Base-by-base conservation (phyloP, 2,113 vertebrate species). In the Rhipidura dahli region DNA sequence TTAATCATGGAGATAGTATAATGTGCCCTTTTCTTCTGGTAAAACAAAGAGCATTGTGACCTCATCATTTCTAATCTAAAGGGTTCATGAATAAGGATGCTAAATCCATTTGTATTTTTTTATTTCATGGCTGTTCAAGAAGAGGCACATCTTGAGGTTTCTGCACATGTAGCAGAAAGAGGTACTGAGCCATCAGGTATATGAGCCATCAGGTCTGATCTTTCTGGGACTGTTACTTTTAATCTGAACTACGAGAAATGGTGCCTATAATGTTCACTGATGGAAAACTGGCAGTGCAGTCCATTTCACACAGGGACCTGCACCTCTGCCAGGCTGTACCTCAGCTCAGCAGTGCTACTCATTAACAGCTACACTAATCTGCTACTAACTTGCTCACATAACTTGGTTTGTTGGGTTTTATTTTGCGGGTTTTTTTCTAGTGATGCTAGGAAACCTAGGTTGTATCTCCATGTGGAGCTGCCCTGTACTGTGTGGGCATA, bases 401-500 rank as follows among this genome's bases (percentile, higher is more conserved):
- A 20, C 24, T 83, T 42, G 26, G 11, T 72, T 83, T 79, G 24
- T 12, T 44, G 45, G 3, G 4, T 6, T 65, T 80, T 35, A 20
- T 7, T 72, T 71, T 1, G 1, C 0, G 1, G 0, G 0, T 27
- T 33, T 71, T 68, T 50, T 54, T 14, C 10, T 60, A 8, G 33
- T 19, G 21, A 8, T 53, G 23, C 9, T 42, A 13, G 10, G 17
- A 10, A 63, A 37, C 5, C 7, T 45, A 59, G 35, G 16, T 5
- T 82, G 18, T 44, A 42, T 23, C 65, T 78, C 18, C 23, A 10
- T 4, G 11, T 24, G 53, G 15, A 42, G 23, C 24, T 89, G 35
- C 15, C 26, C 49, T 23, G 10, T 39, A 19, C 18, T 44, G 8
- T 14, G 10, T 15, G 5, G 53, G 6, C 15, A 26, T 10, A 80